Evolutionary conservation across 2,888 invertebrate species (phyloP).

Genomic region (Chironomus riparius): DNA sequence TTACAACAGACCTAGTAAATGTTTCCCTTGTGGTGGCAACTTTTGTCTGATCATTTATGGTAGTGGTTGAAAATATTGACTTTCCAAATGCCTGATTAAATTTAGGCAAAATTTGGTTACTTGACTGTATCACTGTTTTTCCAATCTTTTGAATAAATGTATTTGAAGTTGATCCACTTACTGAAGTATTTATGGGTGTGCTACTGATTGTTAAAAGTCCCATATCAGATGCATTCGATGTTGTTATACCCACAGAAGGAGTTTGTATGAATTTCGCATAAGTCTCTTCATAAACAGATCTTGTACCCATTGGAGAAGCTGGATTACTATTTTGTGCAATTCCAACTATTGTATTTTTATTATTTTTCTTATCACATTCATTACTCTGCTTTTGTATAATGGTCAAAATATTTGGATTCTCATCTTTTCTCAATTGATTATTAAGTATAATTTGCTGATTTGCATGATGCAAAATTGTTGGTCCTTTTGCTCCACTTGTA

Average conservation of each 20-base stretch:
- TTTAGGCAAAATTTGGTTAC: constrained; percentile 50
- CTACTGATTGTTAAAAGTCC: constrained; percentile 18
- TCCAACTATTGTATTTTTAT: background rate
- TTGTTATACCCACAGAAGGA: constrained; percentile 11
- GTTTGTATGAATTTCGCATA: constrained; percentile 49
- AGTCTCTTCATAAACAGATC: constrained; percentile 49
- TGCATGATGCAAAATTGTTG: constrained; percentile 33
- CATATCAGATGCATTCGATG: background rate
- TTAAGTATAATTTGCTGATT: constrained; percentile 18
- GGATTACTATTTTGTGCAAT: constrained; percentile 33
- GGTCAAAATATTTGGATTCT: constrained; percentile 29
- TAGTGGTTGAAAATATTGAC: constrained; percentile 48
- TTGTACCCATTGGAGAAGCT: constrained; percentile 42
- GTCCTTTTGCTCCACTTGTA: constrained; percentile 19
- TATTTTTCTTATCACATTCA: constrained; percentile 23
- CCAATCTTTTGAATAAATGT: constrained; percentile 16
- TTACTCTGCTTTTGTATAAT: constrained; percentile 28
- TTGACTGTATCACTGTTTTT: constrained; percentile 28
- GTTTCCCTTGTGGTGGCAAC: background rate
- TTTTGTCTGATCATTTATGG: background rate
- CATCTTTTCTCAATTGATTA: constrained; percentile 13
- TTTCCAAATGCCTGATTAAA: constrained; percentile 73
- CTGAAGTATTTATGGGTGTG: background rate
- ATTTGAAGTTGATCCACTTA: background rate
- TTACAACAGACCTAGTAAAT: background rate